A percentile compares a stretch with the other conserved stretches of the same genome.
These are phyloP conservation scores for Drosophila sproati DNA, from an alignment of 1,140 invertebrate genomes.

Conservation along the genomic window DNA sequence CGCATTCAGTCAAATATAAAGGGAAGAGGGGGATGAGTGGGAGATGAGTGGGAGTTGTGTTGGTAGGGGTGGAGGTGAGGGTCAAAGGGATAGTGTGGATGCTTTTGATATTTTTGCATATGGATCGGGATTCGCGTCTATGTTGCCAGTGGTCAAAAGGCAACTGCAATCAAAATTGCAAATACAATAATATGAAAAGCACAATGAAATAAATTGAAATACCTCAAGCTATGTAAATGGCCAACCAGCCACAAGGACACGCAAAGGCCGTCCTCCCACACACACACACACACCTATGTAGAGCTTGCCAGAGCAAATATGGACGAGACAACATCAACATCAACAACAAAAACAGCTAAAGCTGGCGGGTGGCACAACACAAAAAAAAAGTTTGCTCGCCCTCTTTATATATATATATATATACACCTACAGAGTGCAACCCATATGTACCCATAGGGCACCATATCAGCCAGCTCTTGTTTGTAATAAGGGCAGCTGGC, in stretches of 20 bases:
- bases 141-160: constrained; percentile 55
- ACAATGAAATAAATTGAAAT: constrained; percentile 83
- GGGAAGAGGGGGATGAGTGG: background rate
- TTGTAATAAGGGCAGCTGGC: constrained; percentile 18
- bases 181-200: constrained; percentile 82
- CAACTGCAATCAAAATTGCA: constrained; percentile 82
- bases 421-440: constrained; percentile 14
- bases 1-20: constrained; percentile 23
- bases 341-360: constrained; percentile 12
- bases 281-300: constrained; percentile 41
- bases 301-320: constrained; percentile 24
- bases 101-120: constrained; percentile 50
- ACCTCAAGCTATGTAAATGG: constrained; percentile 79
- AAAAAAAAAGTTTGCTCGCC: constrained; percentile 29
- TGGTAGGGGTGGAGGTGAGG: too few species aligned
- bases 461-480: constrained; percentile 30
- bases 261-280: constrained; percentile 39
- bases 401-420: constrained; percentile 16
- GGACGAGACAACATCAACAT: constrained; percentile 36
- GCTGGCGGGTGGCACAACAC: constrained; percentile 28
- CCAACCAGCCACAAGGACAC: constrained; percentile 31
- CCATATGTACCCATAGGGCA: constrained; percentile 20
- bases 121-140: constrained; percentile 40
- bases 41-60: background rate
- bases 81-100: too few species aligned